phyloP scores from a whole-genome alignment of 2,797 vertebrate genomes.

The Diceros bicornis region DNA sequence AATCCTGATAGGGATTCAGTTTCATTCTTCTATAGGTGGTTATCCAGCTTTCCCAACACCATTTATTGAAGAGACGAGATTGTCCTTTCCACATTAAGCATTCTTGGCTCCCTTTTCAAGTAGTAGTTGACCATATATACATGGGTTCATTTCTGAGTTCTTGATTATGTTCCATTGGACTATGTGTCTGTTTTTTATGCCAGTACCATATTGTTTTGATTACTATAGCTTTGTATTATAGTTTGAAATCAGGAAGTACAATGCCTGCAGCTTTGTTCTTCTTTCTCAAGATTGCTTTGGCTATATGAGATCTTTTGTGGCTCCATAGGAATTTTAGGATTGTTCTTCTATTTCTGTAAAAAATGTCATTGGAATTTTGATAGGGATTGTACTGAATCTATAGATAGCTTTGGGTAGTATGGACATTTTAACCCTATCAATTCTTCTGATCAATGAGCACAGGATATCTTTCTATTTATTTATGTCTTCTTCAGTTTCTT shows the following conservation, averaged over 20 bases:
- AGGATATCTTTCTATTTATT: not conserved
- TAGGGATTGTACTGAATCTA: not conserved
- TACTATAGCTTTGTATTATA: not conserved
- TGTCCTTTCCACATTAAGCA: not conserved
- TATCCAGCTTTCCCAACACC: not conserved
- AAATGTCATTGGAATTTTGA: not conserved
- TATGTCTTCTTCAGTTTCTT: not conserved
- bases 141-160: not conserved
- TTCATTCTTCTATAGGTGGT: not conserved
- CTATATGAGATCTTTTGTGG: not conserved
- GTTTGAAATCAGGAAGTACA: not conserved
- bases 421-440: not conserved
- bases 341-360: not conserved
- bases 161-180: not conserved
- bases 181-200: not conserved
- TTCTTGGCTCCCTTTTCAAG: not conserved
- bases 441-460: not conserved
- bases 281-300: not conserved
- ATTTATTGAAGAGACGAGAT: not conserved
- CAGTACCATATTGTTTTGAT: not conserved
- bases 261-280: not conserved
- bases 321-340: not conserved
- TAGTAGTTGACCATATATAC: not conserved
- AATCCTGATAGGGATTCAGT: not conserved
- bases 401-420: not conserved